These are phyloP conservation scores for Garra rufa DNA, from an alignment of 2,113 vertebrate species.

Conservation along the genomic window DNA sequence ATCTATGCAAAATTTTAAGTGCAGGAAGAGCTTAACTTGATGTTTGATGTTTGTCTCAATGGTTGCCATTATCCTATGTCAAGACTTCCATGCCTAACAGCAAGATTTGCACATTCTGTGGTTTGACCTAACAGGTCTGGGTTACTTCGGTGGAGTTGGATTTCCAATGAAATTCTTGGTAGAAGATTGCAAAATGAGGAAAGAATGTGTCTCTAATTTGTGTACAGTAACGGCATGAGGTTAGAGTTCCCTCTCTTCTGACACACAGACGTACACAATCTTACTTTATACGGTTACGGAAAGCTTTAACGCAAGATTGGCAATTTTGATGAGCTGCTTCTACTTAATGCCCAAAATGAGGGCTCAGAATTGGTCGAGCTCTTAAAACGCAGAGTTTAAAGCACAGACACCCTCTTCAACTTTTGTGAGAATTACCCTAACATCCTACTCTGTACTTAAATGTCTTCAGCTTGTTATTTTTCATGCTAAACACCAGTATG, in stretches of 20 bases:
- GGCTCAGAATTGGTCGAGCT: constrained; percentile 30
- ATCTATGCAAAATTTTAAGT: not conserved
- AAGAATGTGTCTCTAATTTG: constrained; percentile 37
- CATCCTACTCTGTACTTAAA: constrained; percentile 27
- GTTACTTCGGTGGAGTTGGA: not conserved
- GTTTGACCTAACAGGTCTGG: constrained; percentile 37
- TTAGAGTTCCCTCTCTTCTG: constrained; percentile 4
- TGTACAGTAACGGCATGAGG: constrained; percentile 34
- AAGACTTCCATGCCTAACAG: not conserved
- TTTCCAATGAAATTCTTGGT: constrained; percentile 19
- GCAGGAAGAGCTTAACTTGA: not conserved
- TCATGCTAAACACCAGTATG: constrained; percentile 30
- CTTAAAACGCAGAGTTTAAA: constrained; percentile 34
- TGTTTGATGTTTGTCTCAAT: not conserved
- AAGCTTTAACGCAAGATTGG: constrained; percentile 23
- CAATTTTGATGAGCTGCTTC: constrained; percentile 41
- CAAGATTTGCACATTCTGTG: not conserved
- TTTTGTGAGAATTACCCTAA: constrained; percentile 17
- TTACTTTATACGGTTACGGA: not conserved
- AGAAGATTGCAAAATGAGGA: constrained; percentile 17
- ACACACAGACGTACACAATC: not conserved
- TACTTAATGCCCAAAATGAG: constrained; percentile 40
- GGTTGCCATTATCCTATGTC: not conserved
- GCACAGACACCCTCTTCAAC: constrained; percentile 33
- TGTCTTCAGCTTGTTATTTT: constrained; percentile 26